Evolutionary conservation across 2,888 invertebrate species (phyloP).

Genomic region (Aphodius granarius): DNA sequence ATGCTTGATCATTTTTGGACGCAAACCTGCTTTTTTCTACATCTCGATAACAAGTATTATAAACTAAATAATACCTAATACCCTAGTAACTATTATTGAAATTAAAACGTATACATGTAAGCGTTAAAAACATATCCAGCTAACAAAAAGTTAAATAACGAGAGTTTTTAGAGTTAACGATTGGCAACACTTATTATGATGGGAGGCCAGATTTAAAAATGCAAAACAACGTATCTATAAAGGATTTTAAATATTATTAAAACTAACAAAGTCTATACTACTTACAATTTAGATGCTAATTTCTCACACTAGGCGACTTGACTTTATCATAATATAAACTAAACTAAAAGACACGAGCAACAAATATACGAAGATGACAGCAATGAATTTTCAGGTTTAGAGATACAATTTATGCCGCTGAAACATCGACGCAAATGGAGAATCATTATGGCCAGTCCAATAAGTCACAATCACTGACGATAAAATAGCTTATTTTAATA

Average conservation of each 20-base stretch:
- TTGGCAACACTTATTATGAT: neutral
- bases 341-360: neutral
- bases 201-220: neutral
- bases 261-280: neutral
- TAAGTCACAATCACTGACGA: neutral
- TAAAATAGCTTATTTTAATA: neutral
- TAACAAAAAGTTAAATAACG: neutral
- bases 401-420: constrained; percentile 21
- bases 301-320: neutral
- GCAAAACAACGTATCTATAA: neutral
- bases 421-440: neutral
- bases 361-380: neutral
- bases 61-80: neutral
- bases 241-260: neutral
- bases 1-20: neutral
- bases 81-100: neutral
- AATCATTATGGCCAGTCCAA: neutral
- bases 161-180: neutral
- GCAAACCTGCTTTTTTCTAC: neutral
- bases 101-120: neutral
- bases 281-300: neutral
- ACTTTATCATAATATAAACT: neutral
- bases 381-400: constrained; percentile 15
- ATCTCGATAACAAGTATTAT: neutral
- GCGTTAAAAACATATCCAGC: neutral